Conservation (phyloP, 2,113 vertebrate genomes). For the Pardalotus punctatus region DNA sequence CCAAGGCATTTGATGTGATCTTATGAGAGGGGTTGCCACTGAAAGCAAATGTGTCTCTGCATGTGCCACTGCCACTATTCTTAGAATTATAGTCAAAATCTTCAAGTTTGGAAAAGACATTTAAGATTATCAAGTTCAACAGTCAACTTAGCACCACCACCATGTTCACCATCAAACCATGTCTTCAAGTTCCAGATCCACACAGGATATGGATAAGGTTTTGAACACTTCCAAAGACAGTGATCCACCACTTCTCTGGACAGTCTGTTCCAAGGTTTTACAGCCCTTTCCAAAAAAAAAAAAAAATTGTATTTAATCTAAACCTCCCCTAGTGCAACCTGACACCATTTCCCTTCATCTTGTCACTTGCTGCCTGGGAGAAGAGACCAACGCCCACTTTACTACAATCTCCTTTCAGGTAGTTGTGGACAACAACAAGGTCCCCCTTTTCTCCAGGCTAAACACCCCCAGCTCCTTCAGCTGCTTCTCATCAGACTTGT, state of each 20-base stretch:
- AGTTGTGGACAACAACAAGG: background rate
- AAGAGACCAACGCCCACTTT: background rate
- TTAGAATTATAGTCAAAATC: background rate
- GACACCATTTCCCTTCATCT: rapidly evolving
- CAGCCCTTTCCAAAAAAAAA: background rate
- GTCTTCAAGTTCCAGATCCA: background rate
- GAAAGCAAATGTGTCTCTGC: background rate
- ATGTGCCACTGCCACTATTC: background rate
- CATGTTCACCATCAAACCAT: background rate
- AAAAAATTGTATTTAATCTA: background rate
- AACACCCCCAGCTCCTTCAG: background rate
- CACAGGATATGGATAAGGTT: background rate
- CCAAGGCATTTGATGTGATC: background rate
- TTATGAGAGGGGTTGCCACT: background rate
- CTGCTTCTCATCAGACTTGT: background rate
- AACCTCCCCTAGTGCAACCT: background rate
- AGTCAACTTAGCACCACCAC: background rate
- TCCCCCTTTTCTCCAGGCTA: background rate
- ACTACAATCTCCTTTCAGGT: background rate
- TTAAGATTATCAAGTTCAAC: background rate
- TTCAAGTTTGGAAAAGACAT: background rate
- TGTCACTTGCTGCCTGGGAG: background rate
- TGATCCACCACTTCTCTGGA: background rate
- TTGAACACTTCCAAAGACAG: background rate
- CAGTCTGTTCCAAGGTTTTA: background rate